phyloP scores from a whole-genome alignment of 2,888 invertebrate species.

The Orchesella flavescens region DNA sequence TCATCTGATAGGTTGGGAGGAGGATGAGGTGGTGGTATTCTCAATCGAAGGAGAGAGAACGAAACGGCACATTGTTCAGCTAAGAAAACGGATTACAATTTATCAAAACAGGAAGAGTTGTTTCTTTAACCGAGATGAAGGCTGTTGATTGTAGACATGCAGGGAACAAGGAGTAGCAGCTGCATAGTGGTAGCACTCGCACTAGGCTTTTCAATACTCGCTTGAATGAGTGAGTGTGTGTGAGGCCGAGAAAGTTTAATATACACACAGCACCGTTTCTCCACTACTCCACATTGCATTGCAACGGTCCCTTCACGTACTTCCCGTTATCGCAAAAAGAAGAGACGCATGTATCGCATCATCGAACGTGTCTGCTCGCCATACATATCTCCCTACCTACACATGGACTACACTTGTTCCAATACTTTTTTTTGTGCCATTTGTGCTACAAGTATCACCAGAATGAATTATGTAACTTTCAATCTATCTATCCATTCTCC shows the following conservation, averaged over 20 bases:
- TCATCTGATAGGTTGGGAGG: too few relatives aligned
- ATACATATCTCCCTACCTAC: not conserved
- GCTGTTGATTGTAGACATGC: conserved; percentile 51
- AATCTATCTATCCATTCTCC: not conserved
- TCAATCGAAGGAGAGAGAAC: not conserved
- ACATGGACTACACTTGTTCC: not conserved
- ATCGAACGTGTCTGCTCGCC: conserved; percentile 31
- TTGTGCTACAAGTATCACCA: conserved; percentile 7
- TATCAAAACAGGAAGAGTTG: conserved; percentile 56
- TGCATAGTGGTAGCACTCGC: not conserved
- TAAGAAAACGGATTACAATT: conserved; percentile 56
- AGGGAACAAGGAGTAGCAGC: not conserved
- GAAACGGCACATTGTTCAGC: not conserved
- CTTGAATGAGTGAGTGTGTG: not conserved
- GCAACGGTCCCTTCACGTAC: conserved; percentile 5
- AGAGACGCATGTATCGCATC: conserved; percentile 24
- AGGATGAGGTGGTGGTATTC: too few relatives aligned
- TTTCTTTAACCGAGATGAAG: conserved; percentile 50
- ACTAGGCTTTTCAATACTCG: too few relatives aligned
- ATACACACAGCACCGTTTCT: not conserved
- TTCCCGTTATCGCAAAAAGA: not conserved
- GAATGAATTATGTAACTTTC: conserved; percentile 11
- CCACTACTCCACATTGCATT: not conserved
- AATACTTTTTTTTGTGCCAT: not conserved
- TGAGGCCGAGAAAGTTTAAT: not conserved